Percentiles rank a stretch among this genome's conserved stretches.
Evolutionary conservation across 2,113 vertebrate genomes (phyloP).

Genomic region (Arenaria interpres): DNA sequence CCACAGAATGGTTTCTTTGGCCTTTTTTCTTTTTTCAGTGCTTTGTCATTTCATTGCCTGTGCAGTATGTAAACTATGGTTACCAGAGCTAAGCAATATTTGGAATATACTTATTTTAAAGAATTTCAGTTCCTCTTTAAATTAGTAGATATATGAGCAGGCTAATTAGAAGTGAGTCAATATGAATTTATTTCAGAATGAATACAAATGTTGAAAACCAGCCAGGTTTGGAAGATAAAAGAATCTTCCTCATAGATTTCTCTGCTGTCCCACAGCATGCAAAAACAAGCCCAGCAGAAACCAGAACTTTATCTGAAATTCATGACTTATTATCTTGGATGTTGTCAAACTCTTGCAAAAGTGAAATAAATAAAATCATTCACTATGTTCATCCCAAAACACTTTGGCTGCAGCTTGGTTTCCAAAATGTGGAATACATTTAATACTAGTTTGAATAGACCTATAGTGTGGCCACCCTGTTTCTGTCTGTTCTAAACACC

Average conservation of each 20-base stretch:
- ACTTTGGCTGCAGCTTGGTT: not conserved
- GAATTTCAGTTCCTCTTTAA: not conserved
- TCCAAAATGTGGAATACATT: conserved; percentile 37
- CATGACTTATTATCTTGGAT: not conserved
- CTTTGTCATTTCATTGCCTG: not conserved
- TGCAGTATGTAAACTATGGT: not conserved
- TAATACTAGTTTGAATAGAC: not conserved
- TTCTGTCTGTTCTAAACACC: conserved; percentile 7
- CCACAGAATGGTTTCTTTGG: not conserved
- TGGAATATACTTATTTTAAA: not conserved
- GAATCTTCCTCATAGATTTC: not conserved
- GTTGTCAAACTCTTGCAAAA: not conserved
- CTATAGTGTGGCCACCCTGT: not conserved
- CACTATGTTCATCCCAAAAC: not conserved
- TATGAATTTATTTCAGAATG: not conserved
- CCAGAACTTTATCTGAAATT: not conserved
- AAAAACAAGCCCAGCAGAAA: not conserved
- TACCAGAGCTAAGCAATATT: not conserved
- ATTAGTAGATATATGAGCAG: not conserved
- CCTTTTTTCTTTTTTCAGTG: not conserved
- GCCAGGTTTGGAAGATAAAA: not conserved
- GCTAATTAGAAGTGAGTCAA: not conserved
- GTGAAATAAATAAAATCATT: not conserved
- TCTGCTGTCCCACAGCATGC: not conserved
- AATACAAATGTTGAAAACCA: not conserved